Conservation (phyloP, 1,140 invertebrate species). For the Heliothis virescens region DNA sequence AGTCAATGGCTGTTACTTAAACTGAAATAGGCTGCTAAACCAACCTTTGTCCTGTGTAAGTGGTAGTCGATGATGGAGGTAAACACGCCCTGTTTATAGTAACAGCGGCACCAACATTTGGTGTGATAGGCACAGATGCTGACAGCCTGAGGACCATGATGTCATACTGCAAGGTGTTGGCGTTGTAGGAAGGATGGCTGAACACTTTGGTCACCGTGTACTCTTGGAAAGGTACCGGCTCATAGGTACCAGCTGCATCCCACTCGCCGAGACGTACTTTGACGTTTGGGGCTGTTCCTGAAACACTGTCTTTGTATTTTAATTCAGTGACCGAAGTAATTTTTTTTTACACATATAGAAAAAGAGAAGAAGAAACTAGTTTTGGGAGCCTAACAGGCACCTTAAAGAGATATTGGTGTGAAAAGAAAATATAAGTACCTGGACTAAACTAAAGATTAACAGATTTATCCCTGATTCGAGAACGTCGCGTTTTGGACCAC, state of each 20-base stretch:
- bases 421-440: too few relatives aligned
- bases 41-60: conserved; percentile 88
- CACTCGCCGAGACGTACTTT: conserved; percentile 91
- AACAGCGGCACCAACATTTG: conserved; percentile 79
- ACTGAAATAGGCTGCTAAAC: background rate
- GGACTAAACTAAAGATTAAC: too few relatives aligned
- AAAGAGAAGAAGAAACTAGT: background rate
- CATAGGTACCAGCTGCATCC: conserved; percentile 87
- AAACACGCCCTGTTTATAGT: conserved; percentile 92
- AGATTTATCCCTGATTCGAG: too few relatives aligned
- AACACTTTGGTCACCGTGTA: conserved; percentile 86
- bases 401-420: too few relatives aligned
- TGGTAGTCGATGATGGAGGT: conserved; percentile 83
- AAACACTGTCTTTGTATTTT: conserved; percentile 65
- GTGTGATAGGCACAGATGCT: conserved; percentile 86
- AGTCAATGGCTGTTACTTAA: background rate
- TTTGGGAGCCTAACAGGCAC: too few relatives aligned
- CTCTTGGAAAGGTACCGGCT: conserved; percentile 88
- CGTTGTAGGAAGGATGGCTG: conserved; percentile 89
- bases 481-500: too few relatives aligned
- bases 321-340: too few relatives aligned
- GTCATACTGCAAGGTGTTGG: conserved; percentile 89
- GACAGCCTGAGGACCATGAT: conserved; percentile 89
- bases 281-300: conserved; percentile 79
- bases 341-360: too few relatives aligned